phyloP scores from a whole-genome alignment of 1,140 invertebrate genomes.

The Drosophila ambigua region DNA sequence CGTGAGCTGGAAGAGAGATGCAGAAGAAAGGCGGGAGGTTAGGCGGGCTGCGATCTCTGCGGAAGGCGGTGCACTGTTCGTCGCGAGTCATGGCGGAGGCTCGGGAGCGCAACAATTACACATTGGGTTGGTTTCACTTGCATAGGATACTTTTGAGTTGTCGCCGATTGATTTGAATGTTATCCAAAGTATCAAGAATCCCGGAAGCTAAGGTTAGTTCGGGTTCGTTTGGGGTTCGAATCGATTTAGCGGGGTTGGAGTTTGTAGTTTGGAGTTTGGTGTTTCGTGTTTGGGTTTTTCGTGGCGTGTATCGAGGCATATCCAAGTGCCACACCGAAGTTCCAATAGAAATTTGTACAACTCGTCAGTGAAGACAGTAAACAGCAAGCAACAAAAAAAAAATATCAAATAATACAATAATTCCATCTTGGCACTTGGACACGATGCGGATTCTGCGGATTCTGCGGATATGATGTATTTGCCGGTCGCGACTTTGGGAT shows the following conservation, averaged over 20 bases:
- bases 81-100: constrained; percentile 6
- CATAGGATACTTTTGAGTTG: constrained; percentile 70
- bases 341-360: constrained; percentile 61
- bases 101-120: constrained; percentile 42
- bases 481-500: constrained; percentile 16
- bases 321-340: constrained; percentile 64
- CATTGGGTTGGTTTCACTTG: constrained; percentile 66
- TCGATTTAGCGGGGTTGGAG: not conserved
- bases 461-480: not conserved
- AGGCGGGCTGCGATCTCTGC: constrained; percentile 20
- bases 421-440: not conserved
- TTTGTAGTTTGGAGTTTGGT: constrained; percentile 15
- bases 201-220: constrained; percentile 67
- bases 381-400: constrained; percentile 26
- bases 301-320: constrained; percentile 47
- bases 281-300: constrained; percentile 29
- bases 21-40: constrained; percentile 12
- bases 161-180: constrained; percentile 69
- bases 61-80: constrained; percentile 42
- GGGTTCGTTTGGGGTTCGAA: constrained; percentile 7
- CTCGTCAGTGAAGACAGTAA: constrained; percentile 56
- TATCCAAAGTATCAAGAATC: constrained; percentile 75
- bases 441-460: not conserved
- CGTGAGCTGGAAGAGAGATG: constrained; percentile 42
- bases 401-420: not conserved